Evolutionary conservation across 2,797 vertebrate species (phyloP), one percentile per base, ranked within the genome.

Genomic region (Falco columbarius): DNA sequence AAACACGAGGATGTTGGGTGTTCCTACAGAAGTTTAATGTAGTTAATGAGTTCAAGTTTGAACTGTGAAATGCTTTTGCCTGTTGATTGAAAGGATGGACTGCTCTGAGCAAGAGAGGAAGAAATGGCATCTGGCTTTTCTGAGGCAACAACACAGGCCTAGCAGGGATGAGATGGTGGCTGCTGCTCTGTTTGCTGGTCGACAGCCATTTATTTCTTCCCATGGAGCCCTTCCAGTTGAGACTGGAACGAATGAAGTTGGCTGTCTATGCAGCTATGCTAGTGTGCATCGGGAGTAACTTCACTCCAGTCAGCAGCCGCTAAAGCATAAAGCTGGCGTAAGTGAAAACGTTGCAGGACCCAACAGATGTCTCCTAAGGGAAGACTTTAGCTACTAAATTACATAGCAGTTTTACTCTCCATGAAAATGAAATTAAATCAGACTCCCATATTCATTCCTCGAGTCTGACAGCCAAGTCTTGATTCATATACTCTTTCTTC

Each of bases 381-480:
- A 86, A 81, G 58, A 36, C 17, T 30, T 32, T 12, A 79, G 70
- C 70, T 90, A 34, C 70, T 44, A 51, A 72, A 51, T 67, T 58
- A 46, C 77, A 63, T 4, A 10, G 76, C 20, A 38, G 9, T 77
- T 92, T 81, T 66, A 44, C 12, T 70, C 12, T 58, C 81, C 44
- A 21, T 76, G 90, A 84, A 94, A 91, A 82, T 36, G 27, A 63
- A 90, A 76, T 90, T 66, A 85, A 91, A 82, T 66, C 52, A 23
- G 38, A 19, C 42, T 91, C 59, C 42, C 59, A 34, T 80, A 70
- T 36, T 90, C 18, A 52, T 89, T 87, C n/a, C 67, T 91, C 29
- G 83, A 23, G 32, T 70, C 47, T 89, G 71, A 34, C 54, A 84
- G 62, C 55, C 44, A 70, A 38, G 38, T 63, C 47, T 63, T 46